These are phyloP conservation scores for Iselma pallidipennis DNA, from an alignment of 2,888 invertebrate species.

Conservation along the genomic window DNA sequence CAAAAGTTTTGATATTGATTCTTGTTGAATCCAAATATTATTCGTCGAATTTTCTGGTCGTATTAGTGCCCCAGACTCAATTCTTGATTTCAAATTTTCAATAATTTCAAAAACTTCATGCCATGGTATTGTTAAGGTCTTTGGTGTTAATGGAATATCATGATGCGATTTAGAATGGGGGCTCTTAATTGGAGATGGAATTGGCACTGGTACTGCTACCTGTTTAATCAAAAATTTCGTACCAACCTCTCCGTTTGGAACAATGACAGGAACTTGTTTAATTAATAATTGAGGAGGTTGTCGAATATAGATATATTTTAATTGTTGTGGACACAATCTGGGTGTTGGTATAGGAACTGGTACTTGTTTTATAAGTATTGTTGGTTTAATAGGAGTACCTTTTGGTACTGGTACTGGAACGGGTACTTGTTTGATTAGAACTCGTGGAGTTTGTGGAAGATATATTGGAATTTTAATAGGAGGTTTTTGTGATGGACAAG, in stretches of 20 bases:
- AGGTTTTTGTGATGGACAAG: background rate
- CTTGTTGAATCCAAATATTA: background rate
- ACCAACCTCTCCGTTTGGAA: background rate
- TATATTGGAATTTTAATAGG: background rate
- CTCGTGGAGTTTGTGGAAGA: background rate
- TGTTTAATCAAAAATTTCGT: constrained; percentile 3
- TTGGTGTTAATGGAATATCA: background rate
- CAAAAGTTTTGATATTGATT: background rate
- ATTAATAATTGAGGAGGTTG: constrained; percentile 8
- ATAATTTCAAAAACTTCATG: background rate
- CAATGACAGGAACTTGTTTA: constrained; percentile 6
- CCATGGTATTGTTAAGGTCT: background rate
- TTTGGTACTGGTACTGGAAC: background rate
- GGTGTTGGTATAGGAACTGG: background rate
- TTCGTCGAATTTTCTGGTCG: too few relatives aligned
- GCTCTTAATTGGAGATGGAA: background rate
- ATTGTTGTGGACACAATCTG: background rate
- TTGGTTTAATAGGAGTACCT: background rate
- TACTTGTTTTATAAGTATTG: background rate
- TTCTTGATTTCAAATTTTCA: background rate
- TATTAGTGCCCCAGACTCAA: background rate
- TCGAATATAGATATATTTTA: background rate
- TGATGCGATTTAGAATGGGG: background rate
- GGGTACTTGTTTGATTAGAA: constrained; percentile 7
- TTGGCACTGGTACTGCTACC: background rate